Base-by-base conservation (phyloP, 2,888 invertebrate genomes). In the Aspidiotus destructor region DNA sequence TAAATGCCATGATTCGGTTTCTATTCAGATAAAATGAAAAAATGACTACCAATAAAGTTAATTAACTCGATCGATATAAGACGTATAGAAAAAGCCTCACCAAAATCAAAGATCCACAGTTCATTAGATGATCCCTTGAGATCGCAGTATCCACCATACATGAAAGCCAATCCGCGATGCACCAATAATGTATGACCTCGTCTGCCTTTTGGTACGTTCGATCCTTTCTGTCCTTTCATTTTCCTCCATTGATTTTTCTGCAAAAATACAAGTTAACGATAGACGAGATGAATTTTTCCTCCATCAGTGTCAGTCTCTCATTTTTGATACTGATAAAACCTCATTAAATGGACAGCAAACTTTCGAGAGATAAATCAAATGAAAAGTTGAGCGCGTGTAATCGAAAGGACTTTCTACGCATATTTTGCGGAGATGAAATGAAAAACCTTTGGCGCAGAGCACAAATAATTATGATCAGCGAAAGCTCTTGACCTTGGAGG, bases 121-220 rank as follows among this genome's bases (percentile, higher is more conserved):
- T 93, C 92, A 65, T 86, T 85, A 16, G 87, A 87, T 57, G 92
- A 91, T 8, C 92, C 92, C 68, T 86, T 81, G 71, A 92, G 79
- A 77, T 93, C 92, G 75, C 87, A 86, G 78, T 91, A 92, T 7
- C 93, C 93, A 7, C 92, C 93, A 77, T 90, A 92, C 72, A 93
- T 82, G 71, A 90, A 82, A 85, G 93, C 87, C 73, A 85, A 83
- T 72, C 87, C 87, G 71, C 84, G 82, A 75, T 88, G 86, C 60
- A 90, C 84, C 70, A 91, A 82, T 15, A 92, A 89, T 0, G 88
- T 85, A 79, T 93, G 93, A 0, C 91, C 91, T 69, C 92, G 81
- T 52, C 92, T 81, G 3, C 89, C 89, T 73, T 85, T 82, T n/a
- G 91, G 91, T 60, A 81, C 81, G 15, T 81, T 77, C 62, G 78